Evolutionary conservation across 53 echinoderm and acorn worm genomes (phyloP).

Genomic region (Temnopleurus reevesii): DNA sequence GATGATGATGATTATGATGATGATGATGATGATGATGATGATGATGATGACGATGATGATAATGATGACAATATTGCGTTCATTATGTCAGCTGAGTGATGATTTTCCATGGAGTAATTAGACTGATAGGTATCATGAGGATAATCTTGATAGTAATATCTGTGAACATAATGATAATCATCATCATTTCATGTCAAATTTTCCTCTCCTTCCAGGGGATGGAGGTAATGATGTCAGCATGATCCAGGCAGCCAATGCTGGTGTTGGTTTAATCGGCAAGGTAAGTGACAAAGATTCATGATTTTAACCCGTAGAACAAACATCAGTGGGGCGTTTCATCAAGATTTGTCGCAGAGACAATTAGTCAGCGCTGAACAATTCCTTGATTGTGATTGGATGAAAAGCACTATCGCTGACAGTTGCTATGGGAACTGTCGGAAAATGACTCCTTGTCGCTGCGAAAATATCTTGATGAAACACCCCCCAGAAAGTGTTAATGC

Average conservation of each 20-base stretch:
- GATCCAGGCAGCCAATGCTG: constrained; percentile 97
- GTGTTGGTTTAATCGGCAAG: constrained; percentile 95
- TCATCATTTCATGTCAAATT: too few relatives aligned
- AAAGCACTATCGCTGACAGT: too few relatives aligned
- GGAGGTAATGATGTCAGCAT: constrained; percentile 99
- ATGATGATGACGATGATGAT: not conserved
- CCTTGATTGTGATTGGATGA: too few relatives aligned
- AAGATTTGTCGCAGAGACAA: too few relatives aligned
- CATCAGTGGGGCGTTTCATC: too few relatives aligned
- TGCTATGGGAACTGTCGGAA: too few relatives aligned
- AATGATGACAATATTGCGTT: not conserved
- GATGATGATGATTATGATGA: not conserved
- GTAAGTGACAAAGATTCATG: constrained; percentile 43
- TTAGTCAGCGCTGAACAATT: too few relatives aligned
- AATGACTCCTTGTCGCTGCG: too few relatives aligned
- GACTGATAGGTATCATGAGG: not conserved
- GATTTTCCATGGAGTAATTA: not conserved
- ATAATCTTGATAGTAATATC: not conserved
- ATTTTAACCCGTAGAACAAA: too few relatives aligned
- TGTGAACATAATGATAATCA: too few relatives aligned
- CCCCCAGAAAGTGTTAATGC: too few relatives aligned
- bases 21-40: not conserved
- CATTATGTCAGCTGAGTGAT: not conserved
- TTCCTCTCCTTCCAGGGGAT: constrained; percentile 68
- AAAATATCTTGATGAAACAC: too few relatives aligned